Evolutionary conservation across 2,888 invertebrate genomes (phyloP).

Genomic region (Melanostoma mellinum): DNA sequence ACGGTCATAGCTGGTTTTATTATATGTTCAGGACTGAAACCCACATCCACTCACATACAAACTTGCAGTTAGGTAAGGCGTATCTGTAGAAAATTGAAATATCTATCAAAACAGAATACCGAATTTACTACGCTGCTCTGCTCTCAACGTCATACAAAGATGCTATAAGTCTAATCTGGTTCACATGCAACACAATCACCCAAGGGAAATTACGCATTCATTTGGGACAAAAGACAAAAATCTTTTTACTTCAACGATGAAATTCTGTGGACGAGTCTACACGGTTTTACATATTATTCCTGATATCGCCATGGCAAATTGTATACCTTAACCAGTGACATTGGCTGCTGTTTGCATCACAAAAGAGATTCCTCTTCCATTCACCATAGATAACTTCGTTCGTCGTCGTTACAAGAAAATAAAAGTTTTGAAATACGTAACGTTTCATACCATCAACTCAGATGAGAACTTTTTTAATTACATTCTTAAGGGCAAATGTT

Average conservation of each 20-base stretch:
- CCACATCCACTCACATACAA: too few species aligned
- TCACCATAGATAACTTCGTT: conserved; percentile 18
- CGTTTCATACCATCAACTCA: background rate
- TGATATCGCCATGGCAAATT: conserved; percentile 22
- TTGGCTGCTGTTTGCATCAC: conserved; percentile 6
- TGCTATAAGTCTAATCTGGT: background rate
- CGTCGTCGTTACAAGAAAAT: conserved; percentile 45
- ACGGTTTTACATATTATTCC: conserved; percentile 12
- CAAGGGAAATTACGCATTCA: conserved; percentile 68
- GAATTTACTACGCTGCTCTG: conserved; percentile 2
- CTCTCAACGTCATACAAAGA: conserved; percentile 46
- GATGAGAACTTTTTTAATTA: too few species aligned
- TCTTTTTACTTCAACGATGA: conserved; percentile 27
- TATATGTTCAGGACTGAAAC: too few species aligned
- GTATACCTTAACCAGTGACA: background rate
- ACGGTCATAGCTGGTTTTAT: too few species aligned
- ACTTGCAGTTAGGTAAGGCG: too few species aligned
- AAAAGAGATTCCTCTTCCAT: conserved; percentile 15
- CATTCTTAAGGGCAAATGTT: too few species aligned
- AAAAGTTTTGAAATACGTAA: conserved; percentile 43
- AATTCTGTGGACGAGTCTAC: conserved; percentile 18
- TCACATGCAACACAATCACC: conserved; percentile 19
- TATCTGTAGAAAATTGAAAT: conserved; percentile 31
- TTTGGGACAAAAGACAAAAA: conserved; percentile 58
- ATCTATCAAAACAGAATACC: conserved; percentile 23